phyloP scores from a whole-genome alignment of 2,113 vertebrate species.

The Chrysemys picta region DNA sequence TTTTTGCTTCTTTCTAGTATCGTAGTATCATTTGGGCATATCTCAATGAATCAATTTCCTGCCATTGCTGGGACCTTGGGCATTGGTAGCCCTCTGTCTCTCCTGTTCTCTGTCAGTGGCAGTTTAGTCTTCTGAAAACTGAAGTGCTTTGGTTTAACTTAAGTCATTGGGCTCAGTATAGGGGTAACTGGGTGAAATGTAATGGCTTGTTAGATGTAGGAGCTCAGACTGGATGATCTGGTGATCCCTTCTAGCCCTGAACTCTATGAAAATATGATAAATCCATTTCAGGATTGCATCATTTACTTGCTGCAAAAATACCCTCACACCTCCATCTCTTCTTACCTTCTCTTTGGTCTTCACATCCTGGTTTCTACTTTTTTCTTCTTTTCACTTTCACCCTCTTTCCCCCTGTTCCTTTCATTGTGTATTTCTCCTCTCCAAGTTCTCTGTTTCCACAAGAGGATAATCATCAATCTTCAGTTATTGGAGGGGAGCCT shows the following conservation, averaged over 20 bases:
- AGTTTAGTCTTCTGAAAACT: background rate
- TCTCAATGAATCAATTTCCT: background rate
- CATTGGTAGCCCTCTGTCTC: no score
- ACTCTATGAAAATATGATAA: background rate
- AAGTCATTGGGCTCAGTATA: background rate
- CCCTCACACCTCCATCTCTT: background rate
- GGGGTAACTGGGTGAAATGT: background rate
- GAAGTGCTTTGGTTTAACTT: background rate
- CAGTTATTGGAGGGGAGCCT: background rate
- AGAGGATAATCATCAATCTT: background rate
- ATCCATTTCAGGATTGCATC: accelerated
- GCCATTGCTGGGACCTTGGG: no score
- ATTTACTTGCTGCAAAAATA: background rate
- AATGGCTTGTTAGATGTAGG: background rate
- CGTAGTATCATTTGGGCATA: no score
- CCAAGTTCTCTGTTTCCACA: background rate
- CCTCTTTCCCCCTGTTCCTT: background rate
- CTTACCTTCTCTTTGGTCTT: background rate
- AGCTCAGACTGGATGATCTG: background rate
- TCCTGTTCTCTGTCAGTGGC: no score
- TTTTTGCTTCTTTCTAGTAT: background rate
- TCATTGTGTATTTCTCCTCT: background rate
- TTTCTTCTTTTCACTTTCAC: background rate
- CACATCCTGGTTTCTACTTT: background rate
- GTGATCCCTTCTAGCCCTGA: background rate